Evolutionary conservation across 1,140 invertebrate species (phyloP).

Genomic region (Melanaphis sacchari): DNA sequence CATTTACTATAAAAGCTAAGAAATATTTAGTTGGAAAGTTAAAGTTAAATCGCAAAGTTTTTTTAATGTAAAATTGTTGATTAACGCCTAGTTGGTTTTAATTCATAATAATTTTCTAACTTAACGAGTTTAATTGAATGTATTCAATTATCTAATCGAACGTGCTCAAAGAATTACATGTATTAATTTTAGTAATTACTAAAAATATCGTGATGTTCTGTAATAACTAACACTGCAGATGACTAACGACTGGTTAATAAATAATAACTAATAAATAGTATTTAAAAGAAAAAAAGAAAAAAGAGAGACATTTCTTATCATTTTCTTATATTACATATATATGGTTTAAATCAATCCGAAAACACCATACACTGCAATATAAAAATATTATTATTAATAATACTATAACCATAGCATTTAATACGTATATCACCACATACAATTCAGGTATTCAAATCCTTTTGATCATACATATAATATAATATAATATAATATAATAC

Average conservation of each 20-base stretch:
- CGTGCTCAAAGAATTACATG: not conserved
- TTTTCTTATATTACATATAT: too few relatives aligned
- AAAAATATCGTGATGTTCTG: not conserved
- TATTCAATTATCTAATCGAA: not conserved
- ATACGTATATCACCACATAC: too few relatives aligned
- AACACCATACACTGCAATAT: too few relatives aligned
- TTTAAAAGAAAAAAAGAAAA: too few relatives aligned
- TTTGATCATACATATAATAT: not conserved
- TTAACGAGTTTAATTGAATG: not conserved
- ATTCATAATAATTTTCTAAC: not conserved
- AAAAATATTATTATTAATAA: too few relatives aligned
- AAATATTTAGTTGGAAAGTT: not conserved
- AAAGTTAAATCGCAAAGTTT: not conserved
- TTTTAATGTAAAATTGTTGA: not conserved
- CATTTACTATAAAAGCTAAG: not conserved
- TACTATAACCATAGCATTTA: too few relatives aligned
- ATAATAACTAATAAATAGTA: not conserved
- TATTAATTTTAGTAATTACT: not conserved
- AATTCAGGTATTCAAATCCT: not conserved
- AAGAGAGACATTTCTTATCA: too few relatives aligned
- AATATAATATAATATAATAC: not conserved
- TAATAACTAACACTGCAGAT: not conserved
- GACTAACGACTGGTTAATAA: not conserved
- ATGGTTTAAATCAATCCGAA: too few relatives aligned
- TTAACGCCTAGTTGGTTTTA: not conserved